Evolutionary conservation across 2,113 vertebrate species (phyloP), one percentile per base, ranked within the genome.

Genomic region (Canis aureus): DNA sequence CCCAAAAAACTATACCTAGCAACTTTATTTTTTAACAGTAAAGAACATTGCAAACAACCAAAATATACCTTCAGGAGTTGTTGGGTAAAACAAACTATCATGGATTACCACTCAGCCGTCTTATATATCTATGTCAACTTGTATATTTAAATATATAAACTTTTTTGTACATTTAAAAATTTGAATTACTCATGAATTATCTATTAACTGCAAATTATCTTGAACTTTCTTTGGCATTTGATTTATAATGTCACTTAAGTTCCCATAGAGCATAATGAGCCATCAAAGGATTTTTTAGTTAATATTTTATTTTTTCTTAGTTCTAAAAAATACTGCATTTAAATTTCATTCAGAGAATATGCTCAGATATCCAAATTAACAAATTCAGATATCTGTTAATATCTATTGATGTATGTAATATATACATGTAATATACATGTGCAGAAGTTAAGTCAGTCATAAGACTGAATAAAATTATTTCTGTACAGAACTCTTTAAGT

Each of bases 161-260:
- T 78, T 29, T 55, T 91, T 94, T 79, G 81, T 10, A 71, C 8
- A 57, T 92, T 59, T 51, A 79, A 59, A 57, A 62, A 84, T 79
- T 91, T 73, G 57, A 91, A 87, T 91, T 73, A 80, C 8, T 93
- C 3, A 25, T 53, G 96, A 43, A 0, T 76, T 8, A 35, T 5
- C 5, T 71, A 32, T 53, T 85, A 78, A 71, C n/a, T 62, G 22
- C 19, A 81, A 55, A 55, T 60, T 23, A 57, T 85, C 19, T 83
- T 89, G 25, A 85, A 84, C 2, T 93, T 15, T 51, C 53, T 69
- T 3, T 66, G 60, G 5, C 20, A 29, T 92, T 80, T 64, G 29
- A 5, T 85, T 91, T 82, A 67, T 92, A 66, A 83, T 67, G 23
- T 92, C 55, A 66, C 32, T 82, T 82, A 79, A 88, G 53, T 84